These are phyloP conservation scores for Spea hammondii DNA, from an alignment of 2,797 vertebrate genomes.

Conservation along the genomic window DNA sequence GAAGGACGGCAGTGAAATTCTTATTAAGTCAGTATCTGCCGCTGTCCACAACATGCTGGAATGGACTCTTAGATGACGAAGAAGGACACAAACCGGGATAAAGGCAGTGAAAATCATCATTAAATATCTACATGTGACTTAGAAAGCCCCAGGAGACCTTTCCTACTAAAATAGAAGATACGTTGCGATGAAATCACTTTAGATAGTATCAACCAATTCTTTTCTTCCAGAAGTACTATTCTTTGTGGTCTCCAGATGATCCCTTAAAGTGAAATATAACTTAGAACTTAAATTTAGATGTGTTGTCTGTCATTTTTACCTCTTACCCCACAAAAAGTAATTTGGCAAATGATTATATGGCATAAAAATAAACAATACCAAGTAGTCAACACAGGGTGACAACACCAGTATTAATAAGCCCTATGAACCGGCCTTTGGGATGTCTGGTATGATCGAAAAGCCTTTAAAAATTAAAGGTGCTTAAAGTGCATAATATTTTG, in stretches of 20 bases:
- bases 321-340: not conserved
- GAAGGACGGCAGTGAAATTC: slow-evolving; percentile 9
- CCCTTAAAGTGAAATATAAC: slow-evolving; percentile 15
- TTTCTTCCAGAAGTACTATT: slow-evolving; percentile 39
- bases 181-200: slow-evolving; percentile 45
- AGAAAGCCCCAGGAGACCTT: slow-evolving; percentile 41
- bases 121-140: slow-evolving; percentile 46
- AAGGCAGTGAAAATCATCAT: slow-evolving; percentile 43
- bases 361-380: not conserved
- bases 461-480: not conserved
- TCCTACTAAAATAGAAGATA: slow-evolving; percentile 42
- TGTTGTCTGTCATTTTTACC: not conserved
- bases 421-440: not conserved
- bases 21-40: slow-evolving; percentile 21
- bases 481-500: not conserved
- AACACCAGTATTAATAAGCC: not conserved
- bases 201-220: slow-evolving; percentile 42
- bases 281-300: slow-evolving; percentile 3
- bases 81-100: slow-evolving; percentile 10
- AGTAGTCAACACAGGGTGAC: not conserved
- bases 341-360: not conserved
- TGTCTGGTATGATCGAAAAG: not conserved
- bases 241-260: slow-evolving; percentile 18
- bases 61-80: slow-evolving; percentile 27
- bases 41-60: slow-evolving; percentile 26